Base-by-base conservation (phyloP, 2,113 vertebrate genomes). In the Ictalurus punctatus region DNA sequence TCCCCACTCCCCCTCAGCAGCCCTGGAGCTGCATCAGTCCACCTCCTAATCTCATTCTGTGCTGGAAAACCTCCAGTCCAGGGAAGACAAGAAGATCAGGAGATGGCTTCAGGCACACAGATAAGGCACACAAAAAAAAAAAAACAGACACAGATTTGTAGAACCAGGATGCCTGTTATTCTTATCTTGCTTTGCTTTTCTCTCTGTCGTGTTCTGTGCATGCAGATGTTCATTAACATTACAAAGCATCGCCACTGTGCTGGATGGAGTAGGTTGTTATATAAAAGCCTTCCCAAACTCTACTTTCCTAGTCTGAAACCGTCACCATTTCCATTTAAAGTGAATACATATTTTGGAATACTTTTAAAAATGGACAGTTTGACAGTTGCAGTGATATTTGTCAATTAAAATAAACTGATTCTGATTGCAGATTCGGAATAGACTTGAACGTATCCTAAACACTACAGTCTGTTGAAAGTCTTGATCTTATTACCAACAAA, bases 21-120 rank as follows among this genome's bases (percentile, higher is more conserved):
- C 67, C 40, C 85, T 82, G 7, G 54, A 17, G 54, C 44, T 83
- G 71, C 79, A 83, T 30, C 86, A 65, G 83, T 56, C 59, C 74
- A 63, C 48, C 23, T 40, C 69, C 89, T 90, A 86, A 92, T 92
- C 86, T 76, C 19, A 61, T 89, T 74, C 76, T 40, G 48, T 1
- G 63, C 59, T 86, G 58, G 87, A 88, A 82, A 87, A 80, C 34
- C 25, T 88, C 87, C 83, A 86, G 76, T 85, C 84, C 86, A 83
- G 40, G 27, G 48, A 86, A 85, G 40, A 85, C n/a, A 61, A n/a
- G 59, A 74, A 30, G 61, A 85, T 90, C 37, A n/a, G 48, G 40
- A 84, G 83, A 88, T 59, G 89, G 89, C 89, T 52, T 27, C 14
- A 27, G 73, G 92, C 86, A 54, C 44, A 30, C 54, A 85, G 71